Conservation (phyloP, 2,113 vertebrate species). For the Dasyprocta punctata region DNA sequence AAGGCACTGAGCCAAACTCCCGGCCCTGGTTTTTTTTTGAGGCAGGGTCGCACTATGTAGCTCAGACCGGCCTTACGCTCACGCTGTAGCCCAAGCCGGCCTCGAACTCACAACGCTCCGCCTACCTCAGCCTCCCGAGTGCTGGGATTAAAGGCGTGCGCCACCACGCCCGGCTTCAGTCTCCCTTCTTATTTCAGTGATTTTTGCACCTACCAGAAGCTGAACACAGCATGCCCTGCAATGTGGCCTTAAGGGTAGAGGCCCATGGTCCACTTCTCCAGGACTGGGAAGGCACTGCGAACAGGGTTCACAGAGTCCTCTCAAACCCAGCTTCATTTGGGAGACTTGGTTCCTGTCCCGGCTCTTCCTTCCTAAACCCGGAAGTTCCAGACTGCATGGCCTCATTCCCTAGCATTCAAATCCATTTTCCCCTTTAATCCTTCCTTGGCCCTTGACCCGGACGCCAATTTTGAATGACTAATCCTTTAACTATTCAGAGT, state of each 20-base stretch:
- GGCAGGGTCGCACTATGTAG: too few relatives aligned
- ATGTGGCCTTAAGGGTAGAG: neutral
- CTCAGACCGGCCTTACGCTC: too few relatives aligned
- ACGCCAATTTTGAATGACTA: neutral
- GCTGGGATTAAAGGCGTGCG: too few relatives aligned
- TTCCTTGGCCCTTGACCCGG: neutral
- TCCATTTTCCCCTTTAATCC: neutral
- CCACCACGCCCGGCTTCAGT: too few relatives aligned
- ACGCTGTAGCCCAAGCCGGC: too few relatives aligned
- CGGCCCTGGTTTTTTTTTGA: too few relatives aligned
- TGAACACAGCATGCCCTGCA: neutral
- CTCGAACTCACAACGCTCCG: too few relatives aligned
- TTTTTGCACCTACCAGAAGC: neutral
- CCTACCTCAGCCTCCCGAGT: too few relatives aligned
- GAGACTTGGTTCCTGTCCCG: neutral
- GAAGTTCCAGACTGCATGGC: neutral
- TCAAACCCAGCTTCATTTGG: neutral
- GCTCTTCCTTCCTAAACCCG: neutral
- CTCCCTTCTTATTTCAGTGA: neutral
- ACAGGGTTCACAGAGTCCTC: neutral
- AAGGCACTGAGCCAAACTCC: too few relatives aligned
- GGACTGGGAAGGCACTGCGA: neutral
- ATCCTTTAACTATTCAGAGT: neutral
- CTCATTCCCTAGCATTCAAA: neutral
- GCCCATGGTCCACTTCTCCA: neutral